Evolutionary conservation across 2,113 vertebrate genomes (phyloP).

Genomic region (Penelope pileata): DNA sequence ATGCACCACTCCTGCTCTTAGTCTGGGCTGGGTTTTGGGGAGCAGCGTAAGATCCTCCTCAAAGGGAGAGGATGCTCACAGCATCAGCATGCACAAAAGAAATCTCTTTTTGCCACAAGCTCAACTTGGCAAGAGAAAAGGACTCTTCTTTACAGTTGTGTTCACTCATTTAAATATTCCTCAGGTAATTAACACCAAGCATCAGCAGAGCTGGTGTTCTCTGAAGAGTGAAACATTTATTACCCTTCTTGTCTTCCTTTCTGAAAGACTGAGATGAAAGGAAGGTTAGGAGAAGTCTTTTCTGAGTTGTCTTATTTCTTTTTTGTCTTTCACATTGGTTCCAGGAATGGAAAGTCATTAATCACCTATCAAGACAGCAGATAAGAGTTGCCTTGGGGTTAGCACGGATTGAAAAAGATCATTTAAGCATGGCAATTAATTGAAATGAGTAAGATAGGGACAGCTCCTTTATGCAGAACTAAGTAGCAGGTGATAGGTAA

Average conservation of each 20-base stretch:
- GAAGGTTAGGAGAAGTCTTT: constrained; percentile 21
- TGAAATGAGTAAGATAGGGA: not conserved
- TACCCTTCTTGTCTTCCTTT: not conserved
- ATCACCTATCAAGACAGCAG: constrained; percentile 34
- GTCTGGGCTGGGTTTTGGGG: not conserved
- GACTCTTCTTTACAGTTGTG: not conserved
- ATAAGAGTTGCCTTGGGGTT: constrained; percentile 16
- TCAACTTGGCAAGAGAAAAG: not conserved
- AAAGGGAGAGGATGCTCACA: not conserved
- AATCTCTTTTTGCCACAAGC: not conserved
- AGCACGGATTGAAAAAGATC: not conserved
- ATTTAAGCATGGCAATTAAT: constrained; percentile 35
- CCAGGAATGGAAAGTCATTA: constrained; percentile 54
- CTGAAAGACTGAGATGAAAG: constrained; percentile 26
- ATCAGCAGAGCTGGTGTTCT: not conserved
- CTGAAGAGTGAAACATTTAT: constrained; percentile 28
- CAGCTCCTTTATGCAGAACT: constrained; percentile 7
- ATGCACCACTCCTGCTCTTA: not conserved
- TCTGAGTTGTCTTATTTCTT: constrained; percentile 20
- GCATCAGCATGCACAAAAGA: not conserved
- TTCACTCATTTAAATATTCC: constrained; percentile 6
- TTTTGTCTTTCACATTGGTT: constrained; percentile 24
- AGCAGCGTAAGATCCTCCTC: not conserved
- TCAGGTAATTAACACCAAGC: not conserved
- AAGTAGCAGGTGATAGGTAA: constrained; percentile 30